Base-by-base conservation (phyloP, 2,797 vertebrate species). In the Gymnoscopelus microlampas region DNA sequence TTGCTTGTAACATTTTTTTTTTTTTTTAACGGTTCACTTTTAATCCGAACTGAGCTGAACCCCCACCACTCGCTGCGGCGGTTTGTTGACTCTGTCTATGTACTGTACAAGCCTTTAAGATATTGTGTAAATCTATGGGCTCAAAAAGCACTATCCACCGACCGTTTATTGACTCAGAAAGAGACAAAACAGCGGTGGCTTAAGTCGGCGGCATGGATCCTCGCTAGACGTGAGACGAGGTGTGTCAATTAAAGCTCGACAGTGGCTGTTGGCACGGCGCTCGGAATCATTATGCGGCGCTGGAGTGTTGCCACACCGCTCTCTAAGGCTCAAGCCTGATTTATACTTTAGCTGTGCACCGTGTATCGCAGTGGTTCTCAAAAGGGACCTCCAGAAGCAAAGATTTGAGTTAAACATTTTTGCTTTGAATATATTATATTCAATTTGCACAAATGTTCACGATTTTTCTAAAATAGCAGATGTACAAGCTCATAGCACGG, bases 221-320 rank as follows among this genome's bases (percentile, higher is more conserved):
- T 11, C 53, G 63, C 39, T 61, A 50, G 68, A 79, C 47, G 73
- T 56, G 69, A 76, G 60, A 13, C 48, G 61, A 32, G 51, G 54
- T 26, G 61, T 68, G 60, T 68, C 57, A 65, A 59, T 78, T 73
- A 79, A 54, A 73, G 39, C 35, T 7, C 48, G 13, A 19, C 3
- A 35, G 44, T 2, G 15, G 9, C 62, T 75, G 69, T 81, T 71
- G 67, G 32, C 39, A 10, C 9, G 1, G 14, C 44, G 5, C 9
- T 64, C 68, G 39, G 39, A 44, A 65, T 84, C 77, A 76, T 60
- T 68, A 78, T 74, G 64, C 66, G 29, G 61, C 39, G 39, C 51
- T 59, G 73, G 29, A 79, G 72, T 19, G 68, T 63, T 71, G 67
- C 68, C 63, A 61, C 68, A 84, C 71, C 66, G 70, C 74, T 80